These are phyloP conservation scores for Folsomia manolachei DNA, from an alignment of 2,888 invertebrate species.

Conservation along the genomic window DNA sequence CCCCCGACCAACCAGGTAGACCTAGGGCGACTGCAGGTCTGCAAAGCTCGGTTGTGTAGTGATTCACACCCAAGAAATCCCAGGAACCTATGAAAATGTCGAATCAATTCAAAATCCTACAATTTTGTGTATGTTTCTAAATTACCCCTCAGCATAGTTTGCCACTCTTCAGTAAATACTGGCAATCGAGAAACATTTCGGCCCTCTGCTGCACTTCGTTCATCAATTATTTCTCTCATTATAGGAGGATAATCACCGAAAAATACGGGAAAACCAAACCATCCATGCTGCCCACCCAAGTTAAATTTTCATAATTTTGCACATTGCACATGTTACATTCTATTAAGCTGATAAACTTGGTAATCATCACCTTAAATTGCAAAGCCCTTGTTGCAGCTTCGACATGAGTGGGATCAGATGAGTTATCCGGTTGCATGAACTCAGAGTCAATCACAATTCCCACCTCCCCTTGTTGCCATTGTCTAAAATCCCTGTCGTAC, in stretches of 20 bases:
- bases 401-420: constrained; percentile 20
- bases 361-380: constrained; percentile 32
- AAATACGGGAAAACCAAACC: constrained; percentile 43
- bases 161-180: constrained; percentile 30
- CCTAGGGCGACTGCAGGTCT: constrained; percentile 18
- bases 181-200: constrained; percentile 44
- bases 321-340: neutral
- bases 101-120: constrained; percentile 7
- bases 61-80: constrained; percentile 56
- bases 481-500: constrained; percentile 25
- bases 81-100: constrained; percentile 51
- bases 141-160: constrained; percentile 15
- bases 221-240: constrained; percentile 41
- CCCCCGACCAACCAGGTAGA: constrained; percentile 24
- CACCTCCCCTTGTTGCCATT: constrained; percentile 12
- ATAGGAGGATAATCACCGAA: constrained; percentile 46
- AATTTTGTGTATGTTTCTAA: too few relatives aligned
- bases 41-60: constrained; percentile 53
- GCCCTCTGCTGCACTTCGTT: constrained; percentile 40
- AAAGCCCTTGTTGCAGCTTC: constrained; percentile 32
- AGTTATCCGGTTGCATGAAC: constrained; percentile 33
- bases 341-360: neutral
- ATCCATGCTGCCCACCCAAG: constrained; percentile 44
- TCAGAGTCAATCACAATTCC: constrained; percentile 30
- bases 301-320: constrained; percentile 9